phyloP scores from a whole-genome alignment of 2,797 vertebrate genomes.

The Pangasius macronema region DNA sequence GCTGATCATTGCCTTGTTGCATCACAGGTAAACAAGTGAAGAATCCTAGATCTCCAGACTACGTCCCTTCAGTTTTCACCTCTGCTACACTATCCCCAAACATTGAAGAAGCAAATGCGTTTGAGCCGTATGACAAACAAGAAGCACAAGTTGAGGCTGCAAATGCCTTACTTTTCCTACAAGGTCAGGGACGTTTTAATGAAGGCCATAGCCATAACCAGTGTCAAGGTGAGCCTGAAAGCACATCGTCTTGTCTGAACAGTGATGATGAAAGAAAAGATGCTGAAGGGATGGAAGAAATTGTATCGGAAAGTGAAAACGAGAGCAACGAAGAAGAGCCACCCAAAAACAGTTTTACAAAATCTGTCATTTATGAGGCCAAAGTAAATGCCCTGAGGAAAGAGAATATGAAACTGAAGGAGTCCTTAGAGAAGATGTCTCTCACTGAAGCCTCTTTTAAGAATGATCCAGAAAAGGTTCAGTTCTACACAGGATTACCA shows the following conservation, averaged over 20 bases:
- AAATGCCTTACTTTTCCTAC: conserved; percentile 76
- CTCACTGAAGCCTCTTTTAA: conserved; percentile 73
- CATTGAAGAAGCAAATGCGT: conserved; percentile 67
- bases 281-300: conserved; percentile 45
- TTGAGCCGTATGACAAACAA: conserved; percentile 73
- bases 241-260: conserved; percentile 64
- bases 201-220: conserved; percentile 52
- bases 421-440: conserved; percentile 76
- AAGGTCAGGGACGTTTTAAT: conserved; percentile 70
- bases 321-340: conserved; percentile 61
- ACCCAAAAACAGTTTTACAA: conserved; percentile 37
- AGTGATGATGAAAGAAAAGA: conserved; percentile 56
- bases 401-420: conserved; percentile 74
- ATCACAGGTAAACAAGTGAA: conserved; percentile 78
- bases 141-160: conserved; percentile 79
- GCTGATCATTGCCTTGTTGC: background rate
- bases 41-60: conserved; percentile 77
- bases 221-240: conserved; percentile 61
- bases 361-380: conserved; percentile 63
- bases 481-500: conserved; percentile 77
- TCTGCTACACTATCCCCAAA: conserved; percentile 62
- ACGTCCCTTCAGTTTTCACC: conserved; percentile 75
- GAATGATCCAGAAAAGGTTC: conserved; percentile 76
- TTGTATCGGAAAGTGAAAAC: conserved; percentile 53
- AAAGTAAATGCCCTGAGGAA: conserved; percentile 67